Evolutionary conservation across 23 tunicate genomes (phyloP), one percentile per base, ranked within the genome.

Genomic region (Halocynthia aurantium): DNA sequence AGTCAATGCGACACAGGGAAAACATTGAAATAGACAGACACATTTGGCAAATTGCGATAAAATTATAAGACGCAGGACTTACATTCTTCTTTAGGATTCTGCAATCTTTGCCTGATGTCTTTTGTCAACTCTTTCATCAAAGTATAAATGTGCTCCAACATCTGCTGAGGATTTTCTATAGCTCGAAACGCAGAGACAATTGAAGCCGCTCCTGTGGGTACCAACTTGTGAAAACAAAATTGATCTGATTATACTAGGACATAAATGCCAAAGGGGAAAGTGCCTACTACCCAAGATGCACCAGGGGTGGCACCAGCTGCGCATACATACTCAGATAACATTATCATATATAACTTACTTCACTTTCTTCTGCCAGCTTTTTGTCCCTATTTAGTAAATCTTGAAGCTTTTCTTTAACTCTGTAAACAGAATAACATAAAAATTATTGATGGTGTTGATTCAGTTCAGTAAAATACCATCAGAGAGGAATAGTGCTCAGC

Each of bases 341-440:
- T 31, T 31, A 31, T 31, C 4, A 31, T 31, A 31, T 31, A 65
- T 20, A 10, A 74, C 78, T 74, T 54, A 74, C 78, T 15, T 22
- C 50, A 74, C 19, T 5, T 51, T 19, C 12, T 13, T 74, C 63
- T 8, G 55, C 78, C 8, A 74, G 44, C 44, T 31, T 10, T 54
- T 69, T 80, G 10, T 61, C 57, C 51, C 82, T 77, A 76, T 91
- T 91, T n/a, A 91, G 61, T 9, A 91, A 11, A 54, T 78, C 82
- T 72, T 91, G 97, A 77, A 91, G 85, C 71, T 78, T 78, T 7
- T 67, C 76, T 73, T 91, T 91, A 13, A 91, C 97, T 52, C 97
- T 91, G 77, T 40, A 71, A 53, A 66, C 51, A n/a, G 15, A 68
- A 61, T 58, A 15, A 58, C 17, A 58, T 58, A 31, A 31, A 31